A percentile compares a stretch with the other conserved stretches of the same genome.
Evolutionary conservation across 2,797 vertebrate genomes (phyloP).

Genomic region (Amblyopsis hoosieri): DNA sequence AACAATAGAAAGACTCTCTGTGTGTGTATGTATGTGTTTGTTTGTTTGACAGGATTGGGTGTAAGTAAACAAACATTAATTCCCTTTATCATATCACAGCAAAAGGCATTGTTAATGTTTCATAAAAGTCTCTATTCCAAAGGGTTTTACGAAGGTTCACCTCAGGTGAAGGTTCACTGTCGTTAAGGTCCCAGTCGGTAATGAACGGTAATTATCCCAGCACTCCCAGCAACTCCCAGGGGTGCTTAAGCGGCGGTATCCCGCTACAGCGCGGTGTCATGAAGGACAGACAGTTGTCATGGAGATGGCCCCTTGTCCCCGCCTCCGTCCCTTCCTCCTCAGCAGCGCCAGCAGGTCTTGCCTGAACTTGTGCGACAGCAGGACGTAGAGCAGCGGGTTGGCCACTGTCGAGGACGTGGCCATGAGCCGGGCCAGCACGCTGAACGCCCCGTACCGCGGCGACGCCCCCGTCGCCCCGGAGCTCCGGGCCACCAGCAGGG

Average conservation of each 20-base stretch:
- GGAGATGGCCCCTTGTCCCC: slow-evolving; percentile 6
- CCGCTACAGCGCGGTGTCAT: not conserved
- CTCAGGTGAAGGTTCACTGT: slow-evolving; percentile 13
- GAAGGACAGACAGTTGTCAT: slow-evolving; percentile 35
- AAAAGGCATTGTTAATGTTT: slow-evolving; percentile 56
- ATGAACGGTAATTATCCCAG: no score
- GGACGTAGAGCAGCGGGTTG: slow-evolving; percentile 81
- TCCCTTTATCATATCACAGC: slow-evolving; percentile 43
- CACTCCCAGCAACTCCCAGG: no score
- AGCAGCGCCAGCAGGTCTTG: slow-evolving; percentile 68
- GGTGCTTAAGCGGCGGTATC: not conserved
- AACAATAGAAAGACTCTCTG: slow-evolving; percentile 6
- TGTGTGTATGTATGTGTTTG: no score
- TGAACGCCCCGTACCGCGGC: slow-evolving; percentile 65
- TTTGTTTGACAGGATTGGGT: no score
- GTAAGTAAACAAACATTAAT: slow-evolving; percentile 12
- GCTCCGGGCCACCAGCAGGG: slow-evolving; percentile 44
- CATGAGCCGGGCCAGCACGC: slow-evolving; percentile 70
- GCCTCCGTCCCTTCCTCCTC: slow-evolving; percentile 13
- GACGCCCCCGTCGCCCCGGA: slow-evolving; percentile 65
- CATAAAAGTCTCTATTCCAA: slow-evolving; percentile 51
- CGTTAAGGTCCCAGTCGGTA: not conserved
- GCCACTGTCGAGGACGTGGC: slow-evolving; percentile 77
- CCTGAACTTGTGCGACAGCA: slow-evolving; percentile 81
- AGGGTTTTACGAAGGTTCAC: slow-evolving; percentile 30